Evolutionary conservation across 1,140 invertebrate genomes (phyloP), one percentile per base, ranked within the genome.

Genomic region (Chlorops oryzae): DNA sequence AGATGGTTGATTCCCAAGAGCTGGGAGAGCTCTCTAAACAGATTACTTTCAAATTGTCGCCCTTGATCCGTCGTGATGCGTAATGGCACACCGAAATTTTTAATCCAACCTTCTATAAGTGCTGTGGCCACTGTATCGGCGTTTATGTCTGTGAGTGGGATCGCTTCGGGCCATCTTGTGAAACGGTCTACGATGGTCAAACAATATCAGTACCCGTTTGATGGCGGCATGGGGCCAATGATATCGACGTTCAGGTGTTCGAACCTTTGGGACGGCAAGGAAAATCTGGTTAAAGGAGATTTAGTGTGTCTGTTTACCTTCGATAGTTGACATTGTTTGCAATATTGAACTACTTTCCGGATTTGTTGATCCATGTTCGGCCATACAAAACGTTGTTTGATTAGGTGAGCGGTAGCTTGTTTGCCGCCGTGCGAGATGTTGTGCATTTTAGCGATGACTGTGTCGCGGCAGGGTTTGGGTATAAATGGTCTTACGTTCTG

Each of bases 31-130:
- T 56, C 20, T 0, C 15, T 35, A 40, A 63, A 65, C 0, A 65
- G 15, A 3, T 52, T 18, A 0, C 59, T 56, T 35, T 71, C 59
- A 38, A 75, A 74, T 45, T 75, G 65, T 21, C 34, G 44, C n/a
- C 69, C 70, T 34, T 61, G 59, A 39, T 75, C 70, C 2, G 72
- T 74, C 0, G 64, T 75, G 9, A 77, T 64, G 6, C 15, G 28
- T 0, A 17, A 3, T 7, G 73, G 72, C 60, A 35, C 41, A 24
- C 28, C 50, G 54, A 61, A 74, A 12, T 63, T 37, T 5, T 58
- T 37, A 10, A 75, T 57, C 73, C 73, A 75, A 27, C 39, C 22
- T 3, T 45, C 15, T 27, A 63, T 38, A 34, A 77, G 52, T 10
- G 65, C 59, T 25, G 38, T n/a, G 7, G 45, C 32, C 2, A 47